Percentiles rank a stretch among this genome's conserved stretches.
These are phyloP conservation scores for Sarcophaga subvicina DNA, from an alignment of 2,888 invertebrate species.

Conservation along the genomic window DNA sequence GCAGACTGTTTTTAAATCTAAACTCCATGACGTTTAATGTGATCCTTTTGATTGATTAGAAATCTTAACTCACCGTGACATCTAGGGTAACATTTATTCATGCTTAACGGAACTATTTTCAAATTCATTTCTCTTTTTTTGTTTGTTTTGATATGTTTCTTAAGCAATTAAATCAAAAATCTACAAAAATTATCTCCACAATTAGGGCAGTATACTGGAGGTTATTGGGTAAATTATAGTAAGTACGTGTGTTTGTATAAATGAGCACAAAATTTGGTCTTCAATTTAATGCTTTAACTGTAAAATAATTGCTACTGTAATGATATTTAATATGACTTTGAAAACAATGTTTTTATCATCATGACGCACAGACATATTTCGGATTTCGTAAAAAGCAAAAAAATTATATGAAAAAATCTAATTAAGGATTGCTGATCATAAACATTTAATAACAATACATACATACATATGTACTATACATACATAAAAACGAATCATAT, in stretches of 20 bases:
- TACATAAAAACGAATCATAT: neutral
- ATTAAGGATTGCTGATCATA: neutral
- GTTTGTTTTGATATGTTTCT: neutral
- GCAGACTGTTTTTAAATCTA: too few species aligned
- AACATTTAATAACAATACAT: neutral
- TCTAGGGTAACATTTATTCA: too few species aligned
- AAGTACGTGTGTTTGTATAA: neutral
- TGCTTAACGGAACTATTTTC: too few species aligned
- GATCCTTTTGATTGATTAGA: too few species aligned
- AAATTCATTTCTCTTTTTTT: neutral
- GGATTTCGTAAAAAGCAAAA: neutral
- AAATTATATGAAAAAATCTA: neutral
- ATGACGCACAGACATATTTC: neutral
- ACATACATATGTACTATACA: too few species aligned
- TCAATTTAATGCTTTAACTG: neutral
- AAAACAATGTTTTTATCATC: neutral
- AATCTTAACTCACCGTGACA: too few species aligned
- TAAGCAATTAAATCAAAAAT: neutral
- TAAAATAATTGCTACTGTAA: slow-evolving; percentile 9
- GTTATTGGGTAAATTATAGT: slow-evolving; percentile 3
- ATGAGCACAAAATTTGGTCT: neutral
- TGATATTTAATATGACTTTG: slow-evolving; percentile 12
- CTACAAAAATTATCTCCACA: neutral
- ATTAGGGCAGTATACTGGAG: neutral
- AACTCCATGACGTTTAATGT: too few species aligned